A percentile compares a stretch with the other conserved stretches of the same genome.
These are phyloP conservation scores for Xestoiulus laeticollis DNA, from an alignment of 2,888 invertebrate species.

Conservation along the genomic window DNA sequence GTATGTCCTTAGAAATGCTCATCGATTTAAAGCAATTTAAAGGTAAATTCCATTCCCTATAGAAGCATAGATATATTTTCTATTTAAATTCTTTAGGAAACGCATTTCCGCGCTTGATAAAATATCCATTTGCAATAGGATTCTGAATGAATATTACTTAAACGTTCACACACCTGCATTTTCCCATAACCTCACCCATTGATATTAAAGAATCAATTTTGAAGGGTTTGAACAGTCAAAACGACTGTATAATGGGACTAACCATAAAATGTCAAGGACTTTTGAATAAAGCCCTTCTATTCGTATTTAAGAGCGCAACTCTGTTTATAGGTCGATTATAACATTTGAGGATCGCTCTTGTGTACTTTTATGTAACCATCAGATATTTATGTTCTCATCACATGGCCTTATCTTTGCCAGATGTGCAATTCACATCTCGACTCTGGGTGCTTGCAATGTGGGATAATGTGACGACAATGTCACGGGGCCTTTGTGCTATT, in stretches of 20 bases:
- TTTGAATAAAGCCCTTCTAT: not conserved
- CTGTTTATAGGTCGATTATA: not conserved
- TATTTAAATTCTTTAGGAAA: not conserved
- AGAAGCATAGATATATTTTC: not conserved
- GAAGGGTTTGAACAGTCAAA: not conserved
- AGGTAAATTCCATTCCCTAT: not conserved
- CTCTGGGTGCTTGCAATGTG: not conserved
- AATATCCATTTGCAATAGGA: not conserved
- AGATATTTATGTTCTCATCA: not conserved
- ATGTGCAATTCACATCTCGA: not conserved
- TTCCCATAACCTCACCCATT: constrained; percentile 16
- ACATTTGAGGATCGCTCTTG: not conserved
- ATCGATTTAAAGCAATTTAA: not conserved
- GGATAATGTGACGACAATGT: not conserved
- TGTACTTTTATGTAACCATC: not conserved
- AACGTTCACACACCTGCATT: not conserved
- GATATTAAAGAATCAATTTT: not conserved
- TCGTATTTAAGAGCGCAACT: not conserved
- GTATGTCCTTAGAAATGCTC: not conserved
- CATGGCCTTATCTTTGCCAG: not conserved
- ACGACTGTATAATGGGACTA: not conserved
- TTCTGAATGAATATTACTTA: not conserved
- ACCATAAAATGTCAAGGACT: not conserved
- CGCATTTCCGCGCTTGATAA: not conserved
- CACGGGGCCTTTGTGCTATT: not conserved